Percentiles rank a stretch among this genome's conserved stretches.
Evolutionary conservation across 2,797 vertebrate species (phyloP).

Genomic region (Gallinago nigripennis): DNA sequence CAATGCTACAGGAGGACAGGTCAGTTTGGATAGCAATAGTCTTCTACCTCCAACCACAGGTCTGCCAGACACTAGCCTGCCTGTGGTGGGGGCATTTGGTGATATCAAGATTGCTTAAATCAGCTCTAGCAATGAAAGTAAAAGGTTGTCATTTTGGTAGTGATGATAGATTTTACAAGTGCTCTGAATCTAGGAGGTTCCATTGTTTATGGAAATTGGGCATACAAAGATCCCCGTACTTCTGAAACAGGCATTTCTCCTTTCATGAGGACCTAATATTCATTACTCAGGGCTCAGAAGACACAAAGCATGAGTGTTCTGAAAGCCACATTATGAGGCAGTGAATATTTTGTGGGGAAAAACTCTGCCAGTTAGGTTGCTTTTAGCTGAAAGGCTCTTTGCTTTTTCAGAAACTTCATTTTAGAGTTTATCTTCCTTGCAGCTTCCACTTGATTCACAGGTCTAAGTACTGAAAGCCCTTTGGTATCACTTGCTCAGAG

Average conservation of each 20-base stretch:
- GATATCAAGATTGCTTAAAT: background rate
- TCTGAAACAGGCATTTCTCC: background rate
- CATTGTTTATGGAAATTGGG: fast-evolving
- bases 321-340: background rate
- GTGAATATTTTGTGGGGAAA: background rate
- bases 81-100: background rate
- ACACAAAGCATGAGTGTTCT: background rate
- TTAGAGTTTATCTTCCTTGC: background rate
- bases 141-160: background rate
- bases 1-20: background rate
- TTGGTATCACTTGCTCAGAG: background rate
- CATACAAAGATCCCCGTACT: background rate
- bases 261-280: background rate
- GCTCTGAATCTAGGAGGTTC: background rate
- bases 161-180: background rate
- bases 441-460: background rate
- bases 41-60: background rate
- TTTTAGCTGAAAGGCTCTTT: background rate
- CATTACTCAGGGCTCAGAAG: background rate
- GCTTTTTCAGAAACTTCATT: background rate
- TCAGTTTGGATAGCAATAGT: background rate
- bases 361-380: background rate
- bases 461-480: background rate
- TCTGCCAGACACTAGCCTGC: background rate
- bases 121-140: background rate